Evolutionary conservation across 35 echinoderm and acorn worm species (phyloP).

Genomic region (Diadema setosum): DNA sequence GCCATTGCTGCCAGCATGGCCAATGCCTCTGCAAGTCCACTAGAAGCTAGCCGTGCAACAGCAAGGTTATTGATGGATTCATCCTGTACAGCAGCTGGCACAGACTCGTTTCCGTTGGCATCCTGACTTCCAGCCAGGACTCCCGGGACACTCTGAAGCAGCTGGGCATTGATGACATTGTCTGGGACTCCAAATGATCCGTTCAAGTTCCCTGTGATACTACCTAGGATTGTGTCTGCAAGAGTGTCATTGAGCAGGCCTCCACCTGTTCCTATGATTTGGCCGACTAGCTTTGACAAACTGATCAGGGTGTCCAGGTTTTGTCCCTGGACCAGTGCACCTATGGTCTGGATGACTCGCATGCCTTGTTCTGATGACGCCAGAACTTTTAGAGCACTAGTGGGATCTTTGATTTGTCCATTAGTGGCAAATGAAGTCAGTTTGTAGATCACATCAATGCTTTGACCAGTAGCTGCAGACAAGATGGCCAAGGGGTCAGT

Average conservation of each 20-base stretch:
- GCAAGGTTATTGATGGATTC: neutral
- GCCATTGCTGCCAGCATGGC: constrained; percentile 13
- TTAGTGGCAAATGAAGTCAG: neutral
- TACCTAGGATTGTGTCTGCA: neutral
- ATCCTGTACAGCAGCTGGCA: neutral
- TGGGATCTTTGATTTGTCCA: constrained; percentile 1
- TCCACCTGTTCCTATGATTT: neutral
- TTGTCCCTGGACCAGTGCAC: neutral
- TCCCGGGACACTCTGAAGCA: neutral
- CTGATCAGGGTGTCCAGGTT: neutral
- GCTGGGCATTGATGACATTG: neutral
- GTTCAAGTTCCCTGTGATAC: neutral
- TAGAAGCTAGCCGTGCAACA: neutral
- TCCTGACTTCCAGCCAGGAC: neutral
- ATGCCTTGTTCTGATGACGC: neutral
- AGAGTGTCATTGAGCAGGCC: neutral
- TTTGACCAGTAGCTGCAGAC: neutral
- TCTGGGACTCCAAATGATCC: neutral
- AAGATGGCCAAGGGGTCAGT: neutral
- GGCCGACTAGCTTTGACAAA: neutral
- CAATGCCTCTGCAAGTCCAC: neutral
- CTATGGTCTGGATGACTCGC: neutral
- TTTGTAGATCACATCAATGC: constrained; percentile 3
- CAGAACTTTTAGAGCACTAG: neutral
- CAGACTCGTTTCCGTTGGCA: neutral